A percentile compares a stretch with the other conserved stretches of the same genome.
phyloP scores from a whole-genome alignment of 2,888 invertebrate species.

The Heliconius ismenius region DNA sequence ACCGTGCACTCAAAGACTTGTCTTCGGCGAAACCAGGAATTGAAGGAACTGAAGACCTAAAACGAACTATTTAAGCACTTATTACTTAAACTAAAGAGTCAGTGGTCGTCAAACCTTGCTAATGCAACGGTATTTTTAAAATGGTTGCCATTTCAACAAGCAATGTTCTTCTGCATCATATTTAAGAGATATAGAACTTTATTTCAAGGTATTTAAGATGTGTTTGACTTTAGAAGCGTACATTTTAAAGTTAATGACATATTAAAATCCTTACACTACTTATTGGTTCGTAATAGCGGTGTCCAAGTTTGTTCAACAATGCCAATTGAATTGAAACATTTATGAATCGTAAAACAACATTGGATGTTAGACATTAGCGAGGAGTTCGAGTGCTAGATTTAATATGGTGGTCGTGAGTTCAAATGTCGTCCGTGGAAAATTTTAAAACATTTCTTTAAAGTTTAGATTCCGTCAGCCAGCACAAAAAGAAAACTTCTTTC shows the following conservation, averaged over 20 bases:
- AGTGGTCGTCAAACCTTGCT: slow-evolving; percentile 18
- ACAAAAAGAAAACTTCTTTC: no score
- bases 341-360: neutral
- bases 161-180: slow-evolving; percentile 35
- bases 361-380: neutral
- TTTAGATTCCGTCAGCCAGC: no score
- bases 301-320: slow-evolving; percentile 16
- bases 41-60: slow-evolving; percentile 5
- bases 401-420: no score
- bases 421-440: no score
- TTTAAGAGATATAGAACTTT: slow-evolving; percentile 49
- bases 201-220: slow-evolving; percentile 35
- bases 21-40: slow-evolving; percentile 48
- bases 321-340: slow-evolving; percentile 9
- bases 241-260: slow-evolving; percentile 60
- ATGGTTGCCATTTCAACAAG: slow-evolving; percentile 40
- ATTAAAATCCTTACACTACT: slow-evolving; percentile 61
- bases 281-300: slow-evolving; percentile 52
- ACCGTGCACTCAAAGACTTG: slow-evolving; percentile 68
- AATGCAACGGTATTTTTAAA: slow-evolving; percentile 29
- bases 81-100: slow-evolving; percentile 31
- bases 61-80: slow-evolving; percentile 35
- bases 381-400: no score
- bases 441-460: no score
- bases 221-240: slow-evolving; percentile 35